Evolutionary conservation across 2,113 vertebrate genomes (phyloP).

Genomic region (Geothlypis trichas): DNA sequence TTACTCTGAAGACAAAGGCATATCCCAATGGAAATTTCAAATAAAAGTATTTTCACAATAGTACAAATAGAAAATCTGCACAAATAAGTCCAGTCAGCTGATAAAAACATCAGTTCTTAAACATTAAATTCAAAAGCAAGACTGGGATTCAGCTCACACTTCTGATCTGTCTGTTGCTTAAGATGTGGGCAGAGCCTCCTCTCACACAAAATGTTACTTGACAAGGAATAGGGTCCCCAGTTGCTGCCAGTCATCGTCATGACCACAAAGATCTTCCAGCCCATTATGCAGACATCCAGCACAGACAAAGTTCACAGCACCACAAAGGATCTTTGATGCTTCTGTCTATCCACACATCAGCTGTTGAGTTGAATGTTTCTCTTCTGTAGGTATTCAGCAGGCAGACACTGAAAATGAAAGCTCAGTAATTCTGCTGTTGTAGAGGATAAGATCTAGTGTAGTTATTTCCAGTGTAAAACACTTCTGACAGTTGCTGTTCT

Average conservation of each 20-base stretch:
- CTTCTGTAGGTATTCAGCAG: neutral
- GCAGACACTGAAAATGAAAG: neutral
- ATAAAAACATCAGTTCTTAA: neutral
- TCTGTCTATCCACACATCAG: neutral
- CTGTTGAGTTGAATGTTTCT: neutral
- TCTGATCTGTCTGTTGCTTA: neutral
- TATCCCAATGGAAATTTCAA: neutral
- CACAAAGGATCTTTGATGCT: neutral
- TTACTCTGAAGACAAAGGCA: neutral
- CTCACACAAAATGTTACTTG: neutral
- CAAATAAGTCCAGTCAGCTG: neutral
- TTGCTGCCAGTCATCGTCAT: neutral
- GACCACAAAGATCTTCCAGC: neutral
- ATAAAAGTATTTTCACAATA: neutral
- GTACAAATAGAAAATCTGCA: neutral
- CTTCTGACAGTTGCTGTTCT: neutral
- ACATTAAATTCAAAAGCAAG: neutral
- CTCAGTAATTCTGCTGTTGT: neutral
- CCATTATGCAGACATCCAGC: neutral
- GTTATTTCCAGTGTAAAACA: neutral
- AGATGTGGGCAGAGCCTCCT: neutral
- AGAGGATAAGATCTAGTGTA: neutral
- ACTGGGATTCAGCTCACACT: neutral
- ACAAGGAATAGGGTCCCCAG: neutral
- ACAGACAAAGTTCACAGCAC: neutral